These are phyloP conservation scores for Equus przewalskii DNA, from an alignment of 2,113 vertebrate genomes.

Conservation along the genomic window DNA sequence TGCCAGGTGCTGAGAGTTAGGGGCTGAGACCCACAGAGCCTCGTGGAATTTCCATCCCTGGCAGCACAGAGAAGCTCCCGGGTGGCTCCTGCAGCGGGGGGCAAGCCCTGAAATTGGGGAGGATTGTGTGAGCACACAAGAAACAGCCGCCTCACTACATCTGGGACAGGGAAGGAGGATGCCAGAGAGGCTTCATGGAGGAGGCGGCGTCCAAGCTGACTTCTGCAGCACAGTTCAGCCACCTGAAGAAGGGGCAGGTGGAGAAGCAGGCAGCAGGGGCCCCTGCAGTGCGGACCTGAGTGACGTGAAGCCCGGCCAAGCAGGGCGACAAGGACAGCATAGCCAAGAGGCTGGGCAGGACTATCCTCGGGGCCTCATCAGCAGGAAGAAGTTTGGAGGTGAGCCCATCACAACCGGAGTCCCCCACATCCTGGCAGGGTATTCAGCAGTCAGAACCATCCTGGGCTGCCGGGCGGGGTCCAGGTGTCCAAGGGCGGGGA, in stretches of 20 bases:
- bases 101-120: background rate
- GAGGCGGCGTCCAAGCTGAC: background rate
- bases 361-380: accelerated
- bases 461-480: background rate
- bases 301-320: background rate
- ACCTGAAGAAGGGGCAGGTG: background rate
- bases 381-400: background rate
- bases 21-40: background rate
- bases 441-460: background rate
- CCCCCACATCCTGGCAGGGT: background rate
- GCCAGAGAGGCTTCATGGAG: background rate
- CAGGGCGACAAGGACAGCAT: accelerated
- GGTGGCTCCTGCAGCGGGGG: accelerated
- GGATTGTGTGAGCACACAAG: accelerated
- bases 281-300: background rate
- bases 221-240: too few relatives aligned
- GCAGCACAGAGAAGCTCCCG: background rate
- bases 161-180: accelerated
- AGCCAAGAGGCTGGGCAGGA: accelerated
- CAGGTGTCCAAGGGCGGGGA: background rate
- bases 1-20: accelerated
- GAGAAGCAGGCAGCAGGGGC: background rate
- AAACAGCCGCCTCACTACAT: too few relatives aligned
- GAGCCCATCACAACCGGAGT: background rate
- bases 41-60: background rate